phyloP scores from a whole-genome alignment of 2,797 vertebrate genomes.

The Tenualosa thibaudeaui region DNA sequence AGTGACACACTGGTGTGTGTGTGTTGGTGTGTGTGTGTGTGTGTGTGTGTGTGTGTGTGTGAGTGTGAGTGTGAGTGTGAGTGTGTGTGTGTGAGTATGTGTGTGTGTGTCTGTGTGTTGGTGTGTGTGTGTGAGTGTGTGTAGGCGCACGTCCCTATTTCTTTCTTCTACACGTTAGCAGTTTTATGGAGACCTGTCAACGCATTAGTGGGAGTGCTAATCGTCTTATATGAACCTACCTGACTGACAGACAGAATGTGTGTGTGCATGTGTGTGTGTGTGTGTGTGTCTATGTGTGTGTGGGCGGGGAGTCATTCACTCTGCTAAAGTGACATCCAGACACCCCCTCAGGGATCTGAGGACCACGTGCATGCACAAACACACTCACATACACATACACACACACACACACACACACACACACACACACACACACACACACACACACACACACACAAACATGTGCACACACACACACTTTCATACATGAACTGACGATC shows the following conservation, averaged over 20 bases:
- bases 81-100: not conserved
- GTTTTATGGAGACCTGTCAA: not conserved
- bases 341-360: not conserved
- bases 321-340: not conserved
- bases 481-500: no score
- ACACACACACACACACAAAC: not conserved
- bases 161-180: not conserved
- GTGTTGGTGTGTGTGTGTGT: not conserved
- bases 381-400: not conserved
- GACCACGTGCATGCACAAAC: not conserved
- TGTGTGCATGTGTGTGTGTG: no score
- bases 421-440: not conserved
- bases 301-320: not conserved
- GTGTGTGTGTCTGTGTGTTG: not conserved
- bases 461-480: not conserved
- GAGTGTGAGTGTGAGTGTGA: not conserved
- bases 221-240: not conserved
- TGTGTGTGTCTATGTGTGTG: no score
- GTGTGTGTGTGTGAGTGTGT: not conserved
- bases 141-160: not conserved
- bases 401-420: not conserved
- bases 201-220: not conserved
- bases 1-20: not conserved
- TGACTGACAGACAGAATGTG: not conserved
- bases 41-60: not conserved